Conservation (phyloP, 92 coral and sea anemone genomes). For the Nematostella vectensis region DNA sequence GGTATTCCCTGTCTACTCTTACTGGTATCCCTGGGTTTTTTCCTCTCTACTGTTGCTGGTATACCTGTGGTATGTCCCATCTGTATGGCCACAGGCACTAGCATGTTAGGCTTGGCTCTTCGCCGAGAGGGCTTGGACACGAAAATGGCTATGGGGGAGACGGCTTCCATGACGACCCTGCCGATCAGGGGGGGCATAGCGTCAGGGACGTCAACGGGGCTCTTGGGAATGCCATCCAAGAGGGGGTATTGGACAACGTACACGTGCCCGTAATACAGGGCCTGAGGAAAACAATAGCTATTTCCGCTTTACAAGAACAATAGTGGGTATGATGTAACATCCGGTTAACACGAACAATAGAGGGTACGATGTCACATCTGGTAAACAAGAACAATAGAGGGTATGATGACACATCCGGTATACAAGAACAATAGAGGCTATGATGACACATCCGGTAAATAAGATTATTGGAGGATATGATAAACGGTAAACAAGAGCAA, state of each 20-base stretch:
- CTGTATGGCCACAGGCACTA: slow-evolving; percentile 79
- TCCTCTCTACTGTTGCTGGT: neutral
- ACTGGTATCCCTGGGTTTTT: no score
- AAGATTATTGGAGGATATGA: no score
- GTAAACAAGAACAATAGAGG: no score
- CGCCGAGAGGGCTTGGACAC: slow-evolving; percentile 60
- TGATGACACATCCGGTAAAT: no score
- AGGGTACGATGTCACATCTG: no score
- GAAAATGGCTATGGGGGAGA: slow-evolving; percentile 64
- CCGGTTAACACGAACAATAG: no score
- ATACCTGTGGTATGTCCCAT: slow-evolving; percentile 19
- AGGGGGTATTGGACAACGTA: slow-evolving; percentile 58
- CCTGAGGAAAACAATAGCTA: slow-evolving; percentile 37
- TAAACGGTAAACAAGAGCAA: no score
- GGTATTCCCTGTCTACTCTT: neutral
- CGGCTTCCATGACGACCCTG: slow-evolving; percentile 43
- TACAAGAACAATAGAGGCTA: no score
- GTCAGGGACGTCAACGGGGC: slow-evolving; percentile 7
- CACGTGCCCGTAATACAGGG: slow-evolving; percentile 41
- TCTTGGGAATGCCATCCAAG: slow-evolving; percentile 34
- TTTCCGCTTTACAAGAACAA: no score
- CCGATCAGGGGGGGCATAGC: slow-evolving; percentile 1
- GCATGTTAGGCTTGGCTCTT: slow-evolving; percentile 23
- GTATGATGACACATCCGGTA: no score
- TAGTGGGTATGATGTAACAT: no score